Evolutionary conservation across 2,888 invertebrate species (phyloP), one percentile per base, ranked within the genome.

Genomic region (Eilema depressum): DNA sequence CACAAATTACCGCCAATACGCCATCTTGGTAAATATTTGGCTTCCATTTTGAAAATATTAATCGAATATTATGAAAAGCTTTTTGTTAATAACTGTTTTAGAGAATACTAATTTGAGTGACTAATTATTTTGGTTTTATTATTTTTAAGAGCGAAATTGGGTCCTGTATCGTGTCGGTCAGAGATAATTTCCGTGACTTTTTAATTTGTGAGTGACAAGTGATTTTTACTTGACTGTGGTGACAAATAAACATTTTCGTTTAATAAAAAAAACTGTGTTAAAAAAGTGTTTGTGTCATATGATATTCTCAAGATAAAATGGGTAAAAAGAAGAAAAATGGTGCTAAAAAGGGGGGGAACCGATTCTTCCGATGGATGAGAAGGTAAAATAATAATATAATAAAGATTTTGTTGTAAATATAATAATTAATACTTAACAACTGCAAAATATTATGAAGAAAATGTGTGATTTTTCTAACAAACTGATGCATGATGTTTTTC

Each of bases 351-450:
- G 88, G 90, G 59, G 92, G 93, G 23, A 94, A 92, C 84, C 86
- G 94, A 75, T 95, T 95, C 85, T 95, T 95, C 81, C 91, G 95
- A 63, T 95, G 95, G 95, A 95, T 95, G 73, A 88, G 89, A 91
- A 95, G 95, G 95, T 95, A 94, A 86, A 74, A 41, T 63, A 23
- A 69, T 26, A 57, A 33, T 23, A 69, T 26, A 57, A 33, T 30
- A 33, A 64, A 62, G 23, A 8, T 68, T 30, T 37, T 64, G 20
- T 64, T 17, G 4, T 57, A 17, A 33, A 33, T 30, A 30, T 63
- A 17, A 20, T 47, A 2, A 53, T 7, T 57, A 25, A 11, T 80
- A 71, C 67, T 72, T 79, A 79, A 82, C 75, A 2, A 71, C n/a
- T 66, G 71, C 71, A 64, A 72, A 65, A 62, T 69, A 68, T 57